Conservation (phyloP, 1,140 invertebrate genomes). For the Pygmarrhopalites habei region DNA sequence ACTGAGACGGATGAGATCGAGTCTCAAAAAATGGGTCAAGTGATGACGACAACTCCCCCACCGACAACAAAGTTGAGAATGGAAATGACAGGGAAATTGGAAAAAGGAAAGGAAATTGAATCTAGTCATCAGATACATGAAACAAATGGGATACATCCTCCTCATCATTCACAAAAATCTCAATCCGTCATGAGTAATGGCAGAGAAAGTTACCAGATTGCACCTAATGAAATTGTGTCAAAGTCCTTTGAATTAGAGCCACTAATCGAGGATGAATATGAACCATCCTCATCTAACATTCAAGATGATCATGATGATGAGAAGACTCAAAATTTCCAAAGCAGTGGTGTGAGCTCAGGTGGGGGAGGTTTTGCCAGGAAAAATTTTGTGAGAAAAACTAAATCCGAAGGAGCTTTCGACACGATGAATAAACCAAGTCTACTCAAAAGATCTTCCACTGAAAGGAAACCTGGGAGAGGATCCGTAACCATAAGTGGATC, state of each 20-base stretch:
- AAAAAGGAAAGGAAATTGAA: too few species aligned
- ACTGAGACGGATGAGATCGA: too few species aligned
- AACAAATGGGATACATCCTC: too few species aligned
- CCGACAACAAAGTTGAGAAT: too few species aligned
- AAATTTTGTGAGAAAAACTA: slow-evolving; percentile 4
- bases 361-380: neutral
- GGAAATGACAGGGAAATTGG: too few species aligned
- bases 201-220: neutral
- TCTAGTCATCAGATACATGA: too few species aligned
- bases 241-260: slow-evolving; percentile 19
- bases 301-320: neutral
- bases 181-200: neutral
- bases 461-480: neutral
- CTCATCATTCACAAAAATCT: neutral
- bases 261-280: slow-evolving; percentile 16
- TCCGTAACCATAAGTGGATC: neutral
- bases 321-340: neutral
- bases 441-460: neutral
- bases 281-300: neutral
- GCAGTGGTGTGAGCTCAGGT: neutral
- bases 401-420: slow-evolving; percentile 11
- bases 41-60: too few species aligned
- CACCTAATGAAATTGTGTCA: slow-evolving; percentile 5
- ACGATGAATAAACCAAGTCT: neutral
- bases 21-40: too few species aligned